phyloP scores from a whole-genome alignment of 2,113 vertebrate genomes.

The Odocoileus virginianus region DNA sequence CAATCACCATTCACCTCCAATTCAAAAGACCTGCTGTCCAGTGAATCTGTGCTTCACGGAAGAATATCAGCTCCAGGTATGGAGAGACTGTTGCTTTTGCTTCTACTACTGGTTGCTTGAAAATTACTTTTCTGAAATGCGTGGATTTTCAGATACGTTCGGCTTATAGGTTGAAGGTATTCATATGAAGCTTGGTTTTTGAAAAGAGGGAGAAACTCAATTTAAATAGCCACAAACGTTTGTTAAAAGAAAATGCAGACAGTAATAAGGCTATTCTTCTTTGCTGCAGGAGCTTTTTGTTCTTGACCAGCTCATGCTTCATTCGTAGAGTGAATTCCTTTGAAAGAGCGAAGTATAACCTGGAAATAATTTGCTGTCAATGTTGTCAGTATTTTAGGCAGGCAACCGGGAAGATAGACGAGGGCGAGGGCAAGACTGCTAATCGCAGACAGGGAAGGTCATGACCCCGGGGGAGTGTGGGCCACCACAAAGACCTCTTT shows the following conservation, averaged over 20 bases:
- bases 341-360: neutral
- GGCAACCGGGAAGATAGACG: neutral
- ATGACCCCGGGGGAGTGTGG: neutral
- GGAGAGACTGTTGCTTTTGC: constrained; percentile 41
- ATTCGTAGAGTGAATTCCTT: neutral
- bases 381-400: neutral
- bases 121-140: constrained; percentile 23
- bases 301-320: neutral
- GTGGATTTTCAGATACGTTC: neutral
- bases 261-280: neutral
- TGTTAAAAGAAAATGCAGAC: neutral
- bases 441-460: too few species aligned
- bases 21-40: constrained; percentile 93
- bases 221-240: neutral
- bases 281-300: neutral
- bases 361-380: neutral
- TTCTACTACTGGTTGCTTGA: neutral
- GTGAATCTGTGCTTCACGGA: constrained; percentile 87
- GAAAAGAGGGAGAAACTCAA: neutral
- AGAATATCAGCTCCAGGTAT: constrained; percentile 88
- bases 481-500: neutral
- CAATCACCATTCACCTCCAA: constrained; percentile 97
- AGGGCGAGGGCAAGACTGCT: neutral
- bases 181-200: neutral
- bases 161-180: neutral